Conservation (phyloP, 2,888 invertebrate genomes). For the Erynnis tages region DNA sequence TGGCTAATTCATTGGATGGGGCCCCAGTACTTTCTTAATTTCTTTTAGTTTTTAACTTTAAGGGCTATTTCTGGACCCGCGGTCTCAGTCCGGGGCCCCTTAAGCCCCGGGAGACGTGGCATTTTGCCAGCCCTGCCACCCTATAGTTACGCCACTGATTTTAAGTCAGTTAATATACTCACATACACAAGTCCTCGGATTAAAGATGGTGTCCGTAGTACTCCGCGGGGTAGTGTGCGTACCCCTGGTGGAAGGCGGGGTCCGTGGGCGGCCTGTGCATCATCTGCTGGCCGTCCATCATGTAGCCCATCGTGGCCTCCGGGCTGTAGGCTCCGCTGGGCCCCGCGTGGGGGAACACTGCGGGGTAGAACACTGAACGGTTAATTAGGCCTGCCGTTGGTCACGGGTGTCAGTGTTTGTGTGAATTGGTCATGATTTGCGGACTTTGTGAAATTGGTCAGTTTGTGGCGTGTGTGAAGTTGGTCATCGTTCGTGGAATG, state of each 20-base stretch:
- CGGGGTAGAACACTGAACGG: conserved; percentile 75
- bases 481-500: too few relatives aligned
- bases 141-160: neutral
- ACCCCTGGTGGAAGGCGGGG: conserved; percentile 96
- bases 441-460: neutral
- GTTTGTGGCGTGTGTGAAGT: too few relatives aligned
- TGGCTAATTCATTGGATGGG: too few relatives aligned
- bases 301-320: conserved; percentile 97
- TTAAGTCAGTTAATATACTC: conserved; percentile 42
- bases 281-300: conserved; percentile 99
- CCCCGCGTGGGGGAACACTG: conserved; percentile 97
- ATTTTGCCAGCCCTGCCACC: too few relatives aligned
- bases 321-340: conserved; percentile 98
- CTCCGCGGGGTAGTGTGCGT: conserved; percentile 94
- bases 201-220: conserved; percentile 97
- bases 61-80: too few relatives aligned
- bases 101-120: too few relatives aligned
- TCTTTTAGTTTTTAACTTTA: too few relatives aligned
- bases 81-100: too few relatives aligned
- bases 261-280: conserved; percentile 97
- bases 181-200: conserved; percentile 78
- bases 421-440: neutral
- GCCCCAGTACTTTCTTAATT: too few relatives aligned
- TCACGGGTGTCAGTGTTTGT: neutral
- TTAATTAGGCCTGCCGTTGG: conserved; percentile 69